A percentile compares a stretch with the other conserved stretches of the same genome.
Conservation (phyloP, 1,140 invertebrate species). For the Halesus radiatus region DNA sequence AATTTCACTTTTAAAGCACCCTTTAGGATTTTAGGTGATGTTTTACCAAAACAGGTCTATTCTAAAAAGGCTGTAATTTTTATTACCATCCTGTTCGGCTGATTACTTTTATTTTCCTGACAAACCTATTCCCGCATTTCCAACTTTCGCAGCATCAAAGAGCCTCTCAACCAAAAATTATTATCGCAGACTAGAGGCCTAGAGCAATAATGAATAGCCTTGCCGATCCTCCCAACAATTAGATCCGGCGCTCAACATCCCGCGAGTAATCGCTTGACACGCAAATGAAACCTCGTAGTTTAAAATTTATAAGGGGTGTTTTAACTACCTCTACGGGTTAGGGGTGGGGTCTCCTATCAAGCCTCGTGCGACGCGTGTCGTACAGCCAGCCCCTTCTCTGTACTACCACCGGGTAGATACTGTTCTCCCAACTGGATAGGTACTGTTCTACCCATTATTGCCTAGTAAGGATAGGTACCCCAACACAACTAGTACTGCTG, state of each 20-base stretch:
- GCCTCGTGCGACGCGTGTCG: slow-evolving; percentile 32
- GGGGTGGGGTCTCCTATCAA: slow-evolving; percentile 26
- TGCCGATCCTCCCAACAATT: slow-evolving; percentile 14
- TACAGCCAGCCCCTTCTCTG: slow-evolving; percentile 32
- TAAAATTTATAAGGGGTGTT: slow-evolving; percentile 42
- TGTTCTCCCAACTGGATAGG: neutral
- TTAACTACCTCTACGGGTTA: slow-evolving; percentile 19
- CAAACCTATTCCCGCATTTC: no score
- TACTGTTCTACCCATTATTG: no score
- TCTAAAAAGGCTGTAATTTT: no score
- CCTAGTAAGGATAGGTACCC: no score
- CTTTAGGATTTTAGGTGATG: no score
- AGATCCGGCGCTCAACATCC: slow-evolving; percentile 31
- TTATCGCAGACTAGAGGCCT: slow-evolving; percentile 8
- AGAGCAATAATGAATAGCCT: slow-evolving; percentile 30
- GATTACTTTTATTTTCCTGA: no score
- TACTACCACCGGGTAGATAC: neutral
- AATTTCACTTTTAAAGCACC: no score
- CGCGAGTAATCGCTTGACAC: slow-evolving; percentile 36
- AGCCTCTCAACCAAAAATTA: neutral
- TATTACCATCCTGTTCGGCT: no score
- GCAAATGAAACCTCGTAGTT: slow-evolving; percentile 39
- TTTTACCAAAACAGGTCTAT: no score
- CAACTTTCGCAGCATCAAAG: no score
- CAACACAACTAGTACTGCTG: no score